These are phyloP conservation scores for Calypte anna DNA, from an alignment of 2,113 vertebrate genomes.

Conservation along the genomic window DNA sequence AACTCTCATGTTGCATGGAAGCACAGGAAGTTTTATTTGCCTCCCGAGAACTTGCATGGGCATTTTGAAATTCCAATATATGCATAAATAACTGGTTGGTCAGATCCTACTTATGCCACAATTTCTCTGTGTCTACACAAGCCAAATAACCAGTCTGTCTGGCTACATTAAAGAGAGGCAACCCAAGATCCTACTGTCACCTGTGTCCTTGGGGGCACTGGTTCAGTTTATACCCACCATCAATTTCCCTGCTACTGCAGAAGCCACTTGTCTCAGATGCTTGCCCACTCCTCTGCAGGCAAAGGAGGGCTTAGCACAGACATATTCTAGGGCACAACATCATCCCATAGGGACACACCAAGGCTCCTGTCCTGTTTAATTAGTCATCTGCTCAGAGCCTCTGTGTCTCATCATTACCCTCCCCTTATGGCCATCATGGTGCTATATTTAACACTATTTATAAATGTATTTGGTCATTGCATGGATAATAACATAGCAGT, in stretches of 20 bases:
- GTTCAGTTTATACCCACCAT: accelerated
- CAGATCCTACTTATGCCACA: background rate
- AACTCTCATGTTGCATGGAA: background rate
- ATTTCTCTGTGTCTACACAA: background rate
- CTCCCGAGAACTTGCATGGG: background rate
- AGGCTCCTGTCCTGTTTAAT: background rate
- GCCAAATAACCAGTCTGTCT: background rate
- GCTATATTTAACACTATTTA: background rate
- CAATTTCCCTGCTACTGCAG: background rate
- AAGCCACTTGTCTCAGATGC: background rate
- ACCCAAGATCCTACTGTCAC: background rate
- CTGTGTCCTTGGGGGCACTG: accelerated
- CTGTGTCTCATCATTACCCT: background rate
- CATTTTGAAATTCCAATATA: background rate
- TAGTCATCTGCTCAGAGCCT: background rate
- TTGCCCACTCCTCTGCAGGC: background rate
- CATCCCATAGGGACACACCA: background rate
- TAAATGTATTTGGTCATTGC: background rate
- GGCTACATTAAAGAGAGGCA: background rate
- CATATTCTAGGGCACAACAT: background rate
- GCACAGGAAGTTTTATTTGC: background rate
- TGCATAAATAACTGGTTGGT: background rate
- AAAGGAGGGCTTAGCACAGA: background rate
- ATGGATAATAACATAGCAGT: background rate
- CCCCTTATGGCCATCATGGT: background rate